Base-by-base conservation (phyloP, 2,113 vertebrate species). In the Coregonus clupeaformis region DNA sequence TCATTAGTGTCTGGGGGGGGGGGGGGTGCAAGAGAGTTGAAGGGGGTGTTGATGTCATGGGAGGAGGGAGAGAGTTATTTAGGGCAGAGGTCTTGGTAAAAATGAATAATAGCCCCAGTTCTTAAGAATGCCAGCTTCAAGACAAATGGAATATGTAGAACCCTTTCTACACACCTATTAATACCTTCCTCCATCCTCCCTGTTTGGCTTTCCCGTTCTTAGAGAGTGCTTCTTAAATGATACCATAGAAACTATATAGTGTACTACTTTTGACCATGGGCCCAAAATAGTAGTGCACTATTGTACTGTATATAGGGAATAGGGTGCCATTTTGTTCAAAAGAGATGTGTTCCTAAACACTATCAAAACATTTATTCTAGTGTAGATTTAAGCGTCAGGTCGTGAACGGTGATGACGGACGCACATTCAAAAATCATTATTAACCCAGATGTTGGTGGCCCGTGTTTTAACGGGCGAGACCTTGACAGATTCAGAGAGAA, bases 391-490 rank as follows among this genome's bases (percentile, higher is more conserved):
- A 80, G 64, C 60, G 32, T 68, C 47, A 16, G 47, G 80, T 68
- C 71, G 59, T 71, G 52, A 70, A 68, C 70, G 67, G 71, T 76
- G 78, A 75, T 83, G 84, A 82, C 75, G 81, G 76, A 47, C 78
- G 76, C 73, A 73, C 68, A 69, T 84, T 79, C 75, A 76, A 79
- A 74, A 79, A 74, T 20, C 59, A 65, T 30, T 78, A 68, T 65
- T 67, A 7, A 45, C 77, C 70, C 82, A 85, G 78, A 62, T 88
- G 83, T 71, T n/a, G 49, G 30, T 69, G 42, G 69, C 82, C 77
- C 0, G 57, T 71, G 55, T 72, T 68, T 85, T 68, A 81, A 60
- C 59, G 57, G 68, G 36, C 29, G 16, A 36, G 75, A 45, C 79
- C 76, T 69, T 7, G 57, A 24, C 22, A 7, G 12, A 62, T 18